A percentile compares a stretch with the other conserved stretches of the same genome.
phyloP scores from a whole-genome alignment of 2,113 vertebrate genomes.

The Lethenteron reissneri region DNA sequence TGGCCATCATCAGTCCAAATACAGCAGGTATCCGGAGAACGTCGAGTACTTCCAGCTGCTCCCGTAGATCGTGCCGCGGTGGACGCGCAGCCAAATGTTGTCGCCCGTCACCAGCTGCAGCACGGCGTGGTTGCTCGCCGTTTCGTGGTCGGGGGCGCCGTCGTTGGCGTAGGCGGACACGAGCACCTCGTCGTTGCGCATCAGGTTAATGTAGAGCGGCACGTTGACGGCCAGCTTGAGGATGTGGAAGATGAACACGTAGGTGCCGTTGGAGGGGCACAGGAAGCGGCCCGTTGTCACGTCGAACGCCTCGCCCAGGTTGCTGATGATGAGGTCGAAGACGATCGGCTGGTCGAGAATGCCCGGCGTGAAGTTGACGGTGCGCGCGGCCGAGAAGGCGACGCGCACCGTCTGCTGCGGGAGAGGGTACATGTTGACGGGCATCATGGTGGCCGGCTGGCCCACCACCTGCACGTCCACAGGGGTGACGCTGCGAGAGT shows the following conservation, averaged over 20 bases:
- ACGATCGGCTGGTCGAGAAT: constrained; percentile 86
- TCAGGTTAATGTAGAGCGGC: constrained; percentile 81
- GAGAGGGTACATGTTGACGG: constrained; percentile 53
- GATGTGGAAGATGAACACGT: constrained; percentile 92
- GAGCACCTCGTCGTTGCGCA: constrained; percentile 86
- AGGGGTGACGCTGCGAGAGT: constrained; percentile 47
- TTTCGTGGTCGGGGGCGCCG: constrained; percentile 82
- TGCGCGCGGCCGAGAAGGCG: constrained; percentile 72
- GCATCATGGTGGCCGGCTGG: constrained; percentile 42
- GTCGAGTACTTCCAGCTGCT: constrained; percentile 98
- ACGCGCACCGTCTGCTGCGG: constrained; percentile 54
- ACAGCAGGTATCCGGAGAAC: constrained; percentile 87
- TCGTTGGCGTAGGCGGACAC: constrained; percentile 91
- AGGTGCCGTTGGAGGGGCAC: constrained; percentile 66
- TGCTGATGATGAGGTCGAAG: constrained; percentile 75
- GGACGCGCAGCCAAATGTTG: constrained; percentile 79
- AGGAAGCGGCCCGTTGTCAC: constrained; percentile 59
- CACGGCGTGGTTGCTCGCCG: constrained; percentile 77
- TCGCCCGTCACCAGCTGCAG: constrained; percentile 76
- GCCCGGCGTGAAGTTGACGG: constrained; percentile 67
- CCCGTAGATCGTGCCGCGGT: constrained; percentile 83
- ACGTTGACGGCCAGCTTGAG: constrained; percentile 88
- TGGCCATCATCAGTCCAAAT: constrained; percentile 48
- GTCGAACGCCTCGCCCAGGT: constrained; percentile 72
- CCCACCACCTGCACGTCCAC: constrained; percentile 41